These are phyloP conservation scores for Nemoura dubitans DNA, from an alignment of 2,888 invertebrate species.

Conservation along the genomic window DNA sequence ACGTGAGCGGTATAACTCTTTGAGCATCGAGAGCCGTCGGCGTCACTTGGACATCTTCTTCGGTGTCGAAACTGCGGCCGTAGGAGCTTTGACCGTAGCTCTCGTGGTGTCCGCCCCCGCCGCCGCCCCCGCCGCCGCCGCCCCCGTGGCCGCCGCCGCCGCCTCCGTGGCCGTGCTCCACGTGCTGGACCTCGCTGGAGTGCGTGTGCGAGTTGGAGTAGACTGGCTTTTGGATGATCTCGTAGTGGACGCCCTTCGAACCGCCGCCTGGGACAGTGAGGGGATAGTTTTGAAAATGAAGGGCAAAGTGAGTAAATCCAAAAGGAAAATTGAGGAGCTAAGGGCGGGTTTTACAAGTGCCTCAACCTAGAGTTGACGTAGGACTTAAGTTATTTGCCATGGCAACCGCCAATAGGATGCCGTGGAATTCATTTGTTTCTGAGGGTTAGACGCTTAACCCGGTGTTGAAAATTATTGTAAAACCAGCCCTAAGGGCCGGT, in stretches of 20 bases:
- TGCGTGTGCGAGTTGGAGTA: slow-evolving; percentile 77
- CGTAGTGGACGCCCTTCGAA: slow-evolving; percentile 74
- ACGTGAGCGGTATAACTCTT: neutral
- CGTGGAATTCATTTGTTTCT: no score
- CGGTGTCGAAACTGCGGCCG: slow-evolving; percentile 49
- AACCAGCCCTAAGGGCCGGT: no score
- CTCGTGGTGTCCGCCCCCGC: slow-evolving; percentile 65
- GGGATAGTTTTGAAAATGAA: neutral
- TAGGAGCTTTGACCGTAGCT: slow-evolving; percentile 60
- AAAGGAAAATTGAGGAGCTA: no score
- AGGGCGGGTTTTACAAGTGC: no score
- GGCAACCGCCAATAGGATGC: no score
- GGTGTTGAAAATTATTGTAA: no score
- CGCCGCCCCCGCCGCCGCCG: slow-evolving; percentile 64
- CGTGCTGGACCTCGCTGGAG: slow-evolving; percentile 72
- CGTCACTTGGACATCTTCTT: neutral
- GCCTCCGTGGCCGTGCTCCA: slow-evolving; percentile 65
- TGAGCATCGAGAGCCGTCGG: neutral
- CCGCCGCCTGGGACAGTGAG: slow-evolving; percentile 62
- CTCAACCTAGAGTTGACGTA: no score
- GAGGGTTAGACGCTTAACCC: no score
- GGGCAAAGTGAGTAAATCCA: no score
- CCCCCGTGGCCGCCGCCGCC: slow-evolving; percentile 64
- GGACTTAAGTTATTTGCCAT: no score
- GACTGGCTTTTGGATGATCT: slow-evolving; percentile 83